Conservation (phyloP, 2,888 invertebrate genomes). For the Bibio marci region DNA sequence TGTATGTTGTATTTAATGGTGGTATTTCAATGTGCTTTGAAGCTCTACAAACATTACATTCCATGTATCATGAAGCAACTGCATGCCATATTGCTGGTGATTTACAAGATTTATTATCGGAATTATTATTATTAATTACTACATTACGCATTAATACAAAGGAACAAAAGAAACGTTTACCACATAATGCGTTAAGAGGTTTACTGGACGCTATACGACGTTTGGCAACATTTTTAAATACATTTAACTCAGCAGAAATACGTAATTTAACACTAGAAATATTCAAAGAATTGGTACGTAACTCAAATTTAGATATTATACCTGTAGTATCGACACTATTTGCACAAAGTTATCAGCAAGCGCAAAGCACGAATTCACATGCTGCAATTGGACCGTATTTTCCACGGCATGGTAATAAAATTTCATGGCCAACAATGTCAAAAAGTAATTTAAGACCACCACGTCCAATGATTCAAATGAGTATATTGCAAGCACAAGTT, state of each 20-base stretch:
- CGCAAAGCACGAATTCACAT: slow-evolving; percentile 47
- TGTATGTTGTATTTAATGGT: slow-evolving; percentile 79
- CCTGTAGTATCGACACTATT: slow-evolving; percentile 70
- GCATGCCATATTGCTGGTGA: slow-evolving; percentile 74
- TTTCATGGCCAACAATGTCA: slow-evolving; percentile 34
- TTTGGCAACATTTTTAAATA: slow-evolving; percentile 70
- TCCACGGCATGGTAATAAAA: slow-evolving; percentile 46
- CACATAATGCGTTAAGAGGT: slow-evolving; percentile 46
- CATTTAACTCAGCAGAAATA: slow-evolving; percentile 75
- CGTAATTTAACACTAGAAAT: slow-evolving; percentile 60
- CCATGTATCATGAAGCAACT: slow-evolving; percentile 87
- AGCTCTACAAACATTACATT: slow-evolving; percentile 78
- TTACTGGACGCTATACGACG: slow-evolving; percentile 78
- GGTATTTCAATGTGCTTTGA: slow-evolving; percentile 53
- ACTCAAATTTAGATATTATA: slow-evolving; percentile 32
- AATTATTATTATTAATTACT: slow-evolving; percentile 53
- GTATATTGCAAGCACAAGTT: slow-evolving; percentile 57
- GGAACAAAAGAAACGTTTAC: slow-evolving; percentile 23
- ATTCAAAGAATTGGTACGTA: slow-evolving; percentile 26
- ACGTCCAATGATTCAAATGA: slow-evolving; percentile 62
- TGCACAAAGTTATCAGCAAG: slow-evolving; percentile 66
- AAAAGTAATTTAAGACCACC: slow-evolving; percentile 54
- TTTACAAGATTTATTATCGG: slow-evolving; percentile 64
- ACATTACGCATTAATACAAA: slow-evolving; percentile 42
- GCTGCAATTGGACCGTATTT: slow-evolving; percentile 60